Evolutionary conservation across 2,888 invertebrate species (phyloP).

Genomic region (Orthosia incerta): DNA sequence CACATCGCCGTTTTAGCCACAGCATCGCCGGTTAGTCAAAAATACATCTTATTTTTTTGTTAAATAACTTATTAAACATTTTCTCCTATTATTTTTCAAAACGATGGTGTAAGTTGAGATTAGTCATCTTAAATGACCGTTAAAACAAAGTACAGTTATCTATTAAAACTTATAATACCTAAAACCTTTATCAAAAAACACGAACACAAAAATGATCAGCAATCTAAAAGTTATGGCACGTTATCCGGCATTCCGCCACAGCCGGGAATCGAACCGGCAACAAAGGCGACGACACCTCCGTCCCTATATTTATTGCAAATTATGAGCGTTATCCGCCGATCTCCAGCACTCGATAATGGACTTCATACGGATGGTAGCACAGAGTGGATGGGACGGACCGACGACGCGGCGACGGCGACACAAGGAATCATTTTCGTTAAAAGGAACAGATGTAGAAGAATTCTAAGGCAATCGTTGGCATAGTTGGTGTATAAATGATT

Average conservation of each 20-base stretch:
- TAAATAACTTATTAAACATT: too few species aligned
- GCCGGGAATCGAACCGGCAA: constrained; percentile 73
- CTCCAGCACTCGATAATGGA: constrained; percentile 88
- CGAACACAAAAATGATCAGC: constrained; percentile 52
- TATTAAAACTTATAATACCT: neutral
- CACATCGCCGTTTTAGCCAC: too few species aligned
- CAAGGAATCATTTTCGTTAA: too few species aligned
- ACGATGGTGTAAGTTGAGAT: too few species aligned
- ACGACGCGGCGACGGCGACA: too few species aligned
- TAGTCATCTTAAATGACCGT: too few species aligned
- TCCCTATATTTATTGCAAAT: constrained; percentile 90
- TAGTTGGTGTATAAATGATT: too few species aligned
- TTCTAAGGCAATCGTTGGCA: too few species aligned
- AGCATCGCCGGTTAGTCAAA: too few species aligned
- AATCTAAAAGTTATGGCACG: constrained; percentile 65
- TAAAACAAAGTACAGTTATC: neutral
- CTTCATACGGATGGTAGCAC: constrained; percentile 77
- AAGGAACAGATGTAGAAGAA: too few species aligned
- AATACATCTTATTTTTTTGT: too few species aligned
- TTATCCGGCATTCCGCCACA: constrained; percentile 65
- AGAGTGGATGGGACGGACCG: constrained; percentile 61
- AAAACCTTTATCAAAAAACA: constrained; percentile 51
- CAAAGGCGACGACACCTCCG: constrained; percentile 82
- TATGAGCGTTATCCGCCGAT: constrained; percentile 87
- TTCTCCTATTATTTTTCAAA: too few species aligned